Evolutionary conservation across 2,113 vertebrate species (phyloP).

Genomic region (Peromyscus maniculatus): DNA sequence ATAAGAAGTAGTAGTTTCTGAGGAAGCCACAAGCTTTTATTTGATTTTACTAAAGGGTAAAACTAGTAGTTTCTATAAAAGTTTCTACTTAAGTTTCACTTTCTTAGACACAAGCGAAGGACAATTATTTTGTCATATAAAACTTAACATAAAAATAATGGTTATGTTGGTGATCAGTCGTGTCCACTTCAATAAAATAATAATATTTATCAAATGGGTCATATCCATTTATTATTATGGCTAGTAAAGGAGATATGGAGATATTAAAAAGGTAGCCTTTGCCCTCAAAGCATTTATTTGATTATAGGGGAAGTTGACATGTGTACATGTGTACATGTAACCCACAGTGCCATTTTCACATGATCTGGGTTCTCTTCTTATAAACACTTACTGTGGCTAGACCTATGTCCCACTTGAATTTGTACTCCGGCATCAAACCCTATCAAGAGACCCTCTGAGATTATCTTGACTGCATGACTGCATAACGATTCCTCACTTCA

Average conservation of each 20-base stretch:
- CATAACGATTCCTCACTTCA: not conserved
- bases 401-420: not conserved
- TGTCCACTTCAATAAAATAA: not conserved
- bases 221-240: not conserved
- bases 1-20: constrained; percentile 17
- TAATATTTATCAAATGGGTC: not conserved
- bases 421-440: not conserved
- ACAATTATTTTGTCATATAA: not conserved
- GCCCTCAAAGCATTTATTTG: not conserved
- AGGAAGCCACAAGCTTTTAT: not conserved
- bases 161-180: not conserved
- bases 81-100: constrained; percentile 36
- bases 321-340: not conserved
- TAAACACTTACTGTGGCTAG: not conserved
- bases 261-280: not conserved
- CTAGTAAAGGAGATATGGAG: not conserved
- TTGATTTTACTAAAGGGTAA: constrained; percentile 30
- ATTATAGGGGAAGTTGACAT: not conserved
- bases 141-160: constrained; percentile 24
- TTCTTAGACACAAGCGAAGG: constrained; percentile 42
- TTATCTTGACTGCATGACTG: not conserved
- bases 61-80: not conserved
- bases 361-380: not conserved
- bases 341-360: not conserved
- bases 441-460: not conserved